Percentiles rank a stretch among this genome's conserved stretches.
Evolutionary conservation across 1,140 invertebrate species (phyloP).

Genomic region (Zaprionus lachaisei): DNA sequence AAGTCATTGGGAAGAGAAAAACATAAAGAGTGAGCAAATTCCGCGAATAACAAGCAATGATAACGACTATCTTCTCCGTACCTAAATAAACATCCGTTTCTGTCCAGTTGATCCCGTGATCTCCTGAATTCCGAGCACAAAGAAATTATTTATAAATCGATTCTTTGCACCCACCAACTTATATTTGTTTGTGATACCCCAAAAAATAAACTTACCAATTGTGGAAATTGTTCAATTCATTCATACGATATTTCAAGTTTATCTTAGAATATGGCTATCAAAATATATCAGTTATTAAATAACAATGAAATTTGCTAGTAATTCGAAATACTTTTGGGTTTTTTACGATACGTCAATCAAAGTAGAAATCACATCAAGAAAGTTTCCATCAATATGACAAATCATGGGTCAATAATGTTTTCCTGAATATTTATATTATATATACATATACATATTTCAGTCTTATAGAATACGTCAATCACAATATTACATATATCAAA

Average conservation of each 20-base stretch:
- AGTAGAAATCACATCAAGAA: no score
- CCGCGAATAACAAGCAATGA: slow-evolving; percentile 19
- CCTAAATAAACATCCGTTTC: slow-evolving; percentile 9
- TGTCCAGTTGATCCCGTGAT: background rate
- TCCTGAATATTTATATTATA: no score
- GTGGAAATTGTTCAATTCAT: background rate
- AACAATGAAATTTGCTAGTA: background rate
- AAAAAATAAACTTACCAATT: background rate
- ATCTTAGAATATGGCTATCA: background rate
- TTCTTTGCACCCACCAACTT: background rate
- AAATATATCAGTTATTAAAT: background rate
- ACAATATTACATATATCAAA: no score
- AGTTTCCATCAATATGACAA: no score
- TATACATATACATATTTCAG: no score
- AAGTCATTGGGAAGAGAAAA: background rate
- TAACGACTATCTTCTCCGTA: background rate
- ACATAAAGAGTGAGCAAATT: slow-evolving; percentile 20
- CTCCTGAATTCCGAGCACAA: background rate
- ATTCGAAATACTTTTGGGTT: no score
- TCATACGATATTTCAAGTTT: background rate
- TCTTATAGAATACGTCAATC: background rate
- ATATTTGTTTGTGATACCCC: background rate
- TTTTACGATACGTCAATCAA: no score
- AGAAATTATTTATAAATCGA: slow-evolving; percentile 6
- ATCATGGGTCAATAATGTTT: no score